Conservation (phyloP, 1,140 invertebrate species). For the Odontomachus brunneus region DNA sequence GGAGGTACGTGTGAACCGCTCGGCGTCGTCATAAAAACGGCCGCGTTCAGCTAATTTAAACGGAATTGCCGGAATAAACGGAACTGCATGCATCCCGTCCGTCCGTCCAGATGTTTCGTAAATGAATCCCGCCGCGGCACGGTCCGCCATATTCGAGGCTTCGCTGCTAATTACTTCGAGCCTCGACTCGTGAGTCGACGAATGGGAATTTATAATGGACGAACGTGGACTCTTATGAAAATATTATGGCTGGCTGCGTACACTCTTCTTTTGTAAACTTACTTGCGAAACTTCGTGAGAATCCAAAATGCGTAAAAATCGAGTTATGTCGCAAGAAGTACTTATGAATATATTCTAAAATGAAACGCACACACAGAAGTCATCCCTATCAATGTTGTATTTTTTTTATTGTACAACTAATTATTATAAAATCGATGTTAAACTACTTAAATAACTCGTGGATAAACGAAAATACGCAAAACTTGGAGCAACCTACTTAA, state of each 20-base stretch:
- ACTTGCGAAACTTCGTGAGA: constrained; percentile 16
- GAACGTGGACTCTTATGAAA: constrained; percentile 60
- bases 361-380: neutral
- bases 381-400: neutral
- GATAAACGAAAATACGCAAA: too few relatives aligned
- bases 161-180: constrained; percentile 68
- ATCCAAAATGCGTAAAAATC: constrained; percentile 19
- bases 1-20: constrained; percentile 81
- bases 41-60: constrained; percentile 82
- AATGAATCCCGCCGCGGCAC: constrained; percentile 77
- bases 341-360: neutral
- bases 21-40: constrained; percentile 81
- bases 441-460: too few relatives aligned
- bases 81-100: constrained; percentile 82
- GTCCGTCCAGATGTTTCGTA: constrained; percentile 82
- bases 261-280: constrained; percentile 28
- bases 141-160: constrained; percentile 62
- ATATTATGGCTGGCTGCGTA: constrained; percentile 45
- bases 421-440: too few relatives aligned
- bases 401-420: too few relatives aligned
- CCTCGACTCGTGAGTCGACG: constrained; percentile 1
- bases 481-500: too few relatives aligned
- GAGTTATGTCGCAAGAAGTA: neutral
- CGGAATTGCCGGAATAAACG: constrained; percentile 83
- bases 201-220: constrained; percentile 50